A percentile compares a stretch with the other conserved stretches of the same genome.
Evolutionary conservation across 2,888 invertebrate genomes (phyloP).

Genomic region (Morpho deidamia): DNA sequence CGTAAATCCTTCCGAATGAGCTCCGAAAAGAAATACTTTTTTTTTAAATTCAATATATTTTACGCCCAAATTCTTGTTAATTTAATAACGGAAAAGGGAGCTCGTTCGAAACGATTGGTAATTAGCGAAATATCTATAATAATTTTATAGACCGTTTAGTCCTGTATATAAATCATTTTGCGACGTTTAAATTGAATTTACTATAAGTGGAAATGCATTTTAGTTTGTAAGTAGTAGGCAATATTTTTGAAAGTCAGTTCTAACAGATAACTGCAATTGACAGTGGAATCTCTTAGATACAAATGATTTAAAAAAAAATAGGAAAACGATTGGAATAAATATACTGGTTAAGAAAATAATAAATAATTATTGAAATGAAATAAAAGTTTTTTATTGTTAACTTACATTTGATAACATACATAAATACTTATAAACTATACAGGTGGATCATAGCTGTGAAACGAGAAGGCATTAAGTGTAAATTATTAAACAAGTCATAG

Average conservation of each 20-base stretch:
- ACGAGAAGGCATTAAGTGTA: too few relatives aligned
- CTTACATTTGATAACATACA: not conserved
- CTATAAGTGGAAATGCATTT: constrained; percentile 73
- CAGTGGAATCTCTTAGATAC: constrained; percentile 75
- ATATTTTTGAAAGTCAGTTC: constrained; percentile 74
- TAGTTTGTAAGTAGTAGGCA: constrained; percentile 77
- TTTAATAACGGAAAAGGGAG: constrained; percentile 32
- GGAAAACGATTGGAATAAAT: constrained; percentile 75
- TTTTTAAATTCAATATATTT: constrained; percentile 18
- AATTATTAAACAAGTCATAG: too few relatives aligned
- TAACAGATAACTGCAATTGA: constrained; percentile 64
- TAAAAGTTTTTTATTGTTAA: constrained; percentile 27
- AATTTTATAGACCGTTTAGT: constrained; percentile 68
- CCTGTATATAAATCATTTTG: constrained; percentile 75
- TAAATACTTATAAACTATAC: not conserved
- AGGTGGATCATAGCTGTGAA: too few relatives aligned
- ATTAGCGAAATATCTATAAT: constrained; percentile 60
- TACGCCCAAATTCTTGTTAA: constrained; percentile 22
- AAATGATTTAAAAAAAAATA: constrained; percentile 73
- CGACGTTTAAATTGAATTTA: constrained; percentile 63
- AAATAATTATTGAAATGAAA: constrained; percentile 68
- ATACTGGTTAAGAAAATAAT: constrained; percentile 78
- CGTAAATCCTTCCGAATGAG: constrained; percentile 51
- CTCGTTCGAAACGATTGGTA: constrained; percentile 53
- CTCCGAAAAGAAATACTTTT: constrained; percentile 35